Percentiles rank a stretch among this genome's conserved stretches.
Evolutionary conservation across 1,140 invertebrate species (phyloP).

Genomic region (Zaprionus nigranus): DNA sequence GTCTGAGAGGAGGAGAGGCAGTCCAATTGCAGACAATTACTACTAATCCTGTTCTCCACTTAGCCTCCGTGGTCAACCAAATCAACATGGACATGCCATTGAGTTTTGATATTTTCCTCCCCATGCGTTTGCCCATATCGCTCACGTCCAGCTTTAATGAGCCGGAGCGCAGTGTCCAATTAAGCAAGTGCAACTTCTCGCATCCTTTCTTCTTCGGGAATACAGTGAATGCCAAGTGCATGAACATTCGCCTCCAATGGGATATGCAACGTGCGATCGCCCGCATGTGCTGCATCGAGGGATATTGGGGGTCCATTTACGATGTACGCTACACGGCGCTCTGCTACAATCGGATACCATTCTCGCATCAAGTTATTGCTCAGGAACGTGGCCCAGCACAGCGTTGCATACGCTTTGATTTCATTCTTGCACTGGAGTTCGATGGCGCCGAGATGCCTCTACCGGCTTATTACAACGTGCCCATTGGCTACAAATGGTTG

Average conservation of each 20-base stretch:
- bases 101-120: conserved; percentile 54
- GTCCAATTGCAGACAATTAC: neutral
- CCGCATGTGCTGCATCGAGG: neutral
- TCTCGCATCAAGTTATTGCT: conserved; percentile 49
- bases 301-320: conserved; percentile 14
- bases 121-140: conserved; percentile 37
- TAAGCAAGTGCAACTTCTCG: neutral
- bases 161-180: conserved; percentile 23
- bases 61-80: conserved; percentile 40
- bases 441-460: conserved; percentile 22
- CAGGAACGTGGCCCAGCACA: neutral
- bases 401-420: conserved; percentile 51
- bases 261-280: conserved; percentile 33
- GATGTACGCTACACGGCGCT: conserved; percentile 34
- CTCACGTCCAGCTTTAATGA: conserved; percentile 34
- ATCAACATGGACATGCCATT: conserved; percentile 48
- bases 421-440: conserved; percentile 52
- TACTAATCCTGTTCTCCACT: too few relatives aligned
- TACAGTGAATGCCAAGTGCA: conserved; percentile 34
- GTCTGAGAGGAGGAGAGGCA: neutral
- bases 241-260: conserved; percentile 43
- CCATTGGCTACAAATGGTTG: conserved; percentile 40
- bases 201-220: conserved; percentile 59
- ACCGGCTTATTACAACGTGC: conserved; percentile 35
- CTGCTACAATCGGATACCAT: conserved; percentile 19